Evolutionary conservation across 1,140 invertebrate genomes (phyloP).

Genomic region (Bombyx mori): DNA sequence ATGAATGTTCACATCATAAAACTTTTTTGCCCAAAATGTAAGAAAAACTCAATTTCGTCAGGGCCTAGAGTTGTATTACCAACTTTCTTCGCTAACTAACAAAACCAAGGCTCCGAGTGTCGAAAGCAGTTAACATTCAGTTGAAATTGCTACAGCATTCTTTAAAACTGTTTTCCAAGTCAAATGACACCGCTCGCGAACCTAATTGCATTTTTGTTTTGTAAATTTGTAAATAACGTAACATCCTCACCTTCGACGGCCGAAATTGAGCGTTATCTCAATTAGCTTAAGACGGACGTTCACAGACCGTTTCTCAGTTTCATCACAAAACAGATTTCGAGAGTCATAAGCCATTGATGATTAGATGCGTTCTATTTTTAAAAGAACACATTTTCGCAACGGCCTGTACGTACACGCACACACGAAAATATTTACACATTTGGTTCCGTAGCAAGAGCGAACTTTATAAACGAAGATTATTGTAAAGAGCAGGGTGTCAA

Average conservation of each 20-base stretch:
- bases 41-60: no score
- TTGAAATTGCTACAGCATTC: conserved; percentile 32
- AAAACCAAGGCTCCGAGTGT: no score
- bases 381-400: conserved; percentile 36
- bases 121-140: conserved; percentile 35
- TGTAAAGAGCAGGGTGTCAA: no score
- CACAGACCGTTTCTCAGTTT: not conserved
- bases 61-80: no score
- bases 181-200: conserved; percentile 45
- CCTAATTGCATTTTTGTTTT: conserved; percentile 32
- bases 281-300: not conserved
- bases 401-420: no score
- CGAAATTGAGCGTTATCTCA: conserved; percentile 8
- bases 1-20: no score
- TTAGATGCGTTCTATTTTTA: conserved; percentile 59
- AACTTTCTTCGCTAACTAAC: no score
- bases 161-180: conserved; percentile 46
- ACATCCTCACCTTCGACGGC: not conserved
- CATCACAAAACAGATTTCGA: not conserved
- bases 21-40: no score
- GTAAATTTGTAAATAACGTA: no score
- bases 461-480: no score
- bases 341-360: conserved; percentile 18
- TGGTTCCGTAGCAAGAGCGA: no score
- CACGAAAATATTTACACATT: no score